Conservation (phyloP, 35 echinoderm and acorn worm genomes). For the Ophiothrix spiculata region DNA sequence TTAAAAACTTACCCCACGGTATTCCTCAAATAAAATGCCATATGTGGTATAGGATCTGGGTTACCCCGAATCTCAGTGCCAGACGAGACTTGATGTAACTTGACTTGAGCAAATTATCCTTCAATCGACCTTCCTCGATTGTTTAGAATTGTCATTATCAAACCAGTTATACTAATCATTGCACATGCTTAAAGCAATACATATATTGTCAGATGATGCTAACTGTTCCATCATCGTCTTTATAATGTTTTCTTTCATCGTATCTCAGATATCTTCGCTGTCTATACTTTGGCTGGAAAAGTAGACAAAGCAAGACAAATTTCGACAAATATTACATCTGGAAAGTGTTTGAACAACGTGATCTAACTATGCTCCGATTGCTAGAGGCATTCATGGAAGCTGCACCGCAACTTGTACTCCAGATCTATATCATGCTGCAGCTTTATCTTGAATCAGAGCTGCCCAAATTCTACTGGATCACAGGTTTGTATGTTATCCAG, state of each 20-base stretch:
- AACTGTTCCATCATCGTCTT: too few relatives aligned
- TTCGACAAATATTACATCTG: conserved; percentile 37
- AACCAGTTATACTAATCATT: not conserved
- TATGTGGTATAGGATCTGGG: too few relatives aligned
- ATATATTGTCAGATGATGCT: too few relatives aligned
- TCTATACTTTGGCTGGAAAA: conserved; percentile 64
- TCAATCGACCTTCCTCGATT: too few relatives aligned
- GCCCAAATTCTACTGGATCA: conserved; percentile 57
- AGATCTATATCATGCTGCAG: conserved; percentile 77
- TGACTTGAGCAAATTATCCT: too few relatives aligned
- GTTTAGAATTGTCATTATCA: not conserved
- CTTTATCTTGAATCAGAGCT: not conserved
- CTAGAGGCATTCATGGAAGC: conserved; percentile 77
- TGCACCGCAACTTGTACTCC: conserved; percentile 74
- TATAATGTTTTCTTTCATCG: not conserved
- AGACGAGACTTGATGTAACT: too few relatives aligned
- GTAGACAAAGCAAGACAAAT: conserved; percentile 18
- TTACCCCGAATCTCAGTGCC: too few relatives aligned
- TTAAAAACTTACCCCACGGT: too few relatives aligned
- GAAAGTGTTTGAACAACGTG: conserved; percentile 78
- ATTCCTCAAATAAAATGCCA: too few relatives aligned
- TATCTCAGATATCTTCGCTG: conserved; percentile 56
- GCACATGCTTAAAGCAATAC: not conserved
- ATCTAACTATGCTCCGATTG: conserved; percentile 75
- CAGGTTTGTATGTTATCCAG: conserved; percentile 33